Evolutionary conservation across 1,140 invertebrate species (phyloP), one percentile per base, ranked within the genome.

Genomic region (Hyphantria cunea): DNA sequence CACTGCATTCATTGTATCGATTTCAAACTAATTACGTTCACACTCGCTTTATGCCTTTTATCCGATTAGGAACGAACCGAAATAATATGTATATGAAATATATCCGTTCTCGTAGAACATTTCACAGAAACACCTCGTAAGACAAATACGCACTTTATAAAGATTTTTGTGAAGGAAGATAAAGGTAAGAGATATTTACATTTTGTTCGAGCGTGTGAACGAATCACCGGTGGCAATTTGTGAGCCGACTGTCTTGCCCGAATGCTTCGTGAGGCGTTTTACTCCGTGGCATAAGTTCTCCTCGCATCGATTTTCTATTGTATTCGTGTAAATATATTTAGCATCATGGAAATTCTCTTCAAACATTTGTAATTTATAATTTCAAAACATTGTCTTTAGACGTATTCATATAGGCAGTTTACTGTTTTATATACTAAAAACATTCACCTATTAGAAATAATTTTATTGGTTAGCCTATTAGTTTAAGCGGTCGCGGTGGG

Each of bases 171-270:
- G 15, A 31, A 32, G 42, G 45, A 47, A 55, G 11, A 39, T 34
- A 34, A 17, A 62, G 48, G 50, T 62, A 50, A 62, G 41, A 47
- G 9, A 13, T 53, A 60, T 62, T 62, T 66, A 61, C 55, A 66
- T 66, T 66, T 66, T 37, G 39, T 45, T 44, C 50, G 42, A 64
- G 56, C 62, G 17, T 62, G 58, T 58, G 51, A 58, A 39, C 58
- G 52, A 51, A 67, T 67, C 47, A 59, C 65, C 53, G 34, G n/a
- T 12, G 59, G 65, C 65, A 62, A 62, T 67, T 62, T 62, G 58
- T 49, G 52, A 62, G 41, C 44, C 58, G 45, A 34, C 47, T 34
- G 42, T 48, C 48, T 52, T 45, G 56, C n/a, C 49, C 25, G 49
- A 48, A 52, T 59, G 50, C 33, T 50, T 41, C 34, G 34, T 0